phyloP scores from a whole-genome alignment of 2,113 vertebrate genomes.

The Chiloscyllium plagiosum region DNA sequence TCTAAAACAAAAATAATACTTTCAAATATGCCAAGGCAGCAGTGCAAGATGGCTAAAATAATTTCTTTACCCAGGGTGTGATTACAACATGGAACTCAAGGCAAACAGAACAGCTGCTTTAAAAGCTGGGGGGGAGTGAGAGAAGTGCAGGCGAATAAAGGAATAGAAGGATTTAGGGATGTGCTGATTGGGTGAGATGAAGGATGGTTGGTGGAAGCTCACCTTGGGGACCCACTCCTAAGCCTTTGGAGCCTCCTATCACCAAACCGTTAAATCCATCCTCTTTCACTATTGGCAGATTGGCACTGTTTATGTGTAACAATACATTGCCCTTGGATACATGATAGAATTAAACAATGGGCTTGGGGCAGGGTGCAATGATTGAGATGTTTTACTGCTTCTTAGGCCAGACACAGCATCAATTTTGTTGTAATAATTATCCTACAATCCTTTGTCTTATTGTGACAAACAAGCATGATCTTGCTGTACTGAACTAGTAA shows the following conservation, averaged over 20 bases:
- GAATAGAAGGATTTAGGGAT: background rate
- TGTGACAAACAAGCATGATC: no score
- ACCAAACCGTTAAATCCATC: background rate
- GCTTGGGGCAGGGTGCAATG: background rate
- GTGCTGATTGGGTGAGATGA: background rate
- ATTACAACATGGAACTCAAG: background rate
- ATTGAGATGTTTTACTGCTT: background rate
- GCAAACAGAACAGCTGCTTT: background rate
- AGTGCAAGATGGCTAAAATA: background rate
- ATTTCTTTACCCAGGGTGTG: background rate
- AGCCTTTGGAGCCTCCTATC: background rate
- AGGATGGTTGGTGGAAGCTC: background rate
- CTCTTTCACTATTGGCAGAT: background rate
- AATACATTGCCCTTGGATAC: background rate
- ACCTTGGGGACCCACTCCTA: background rate
- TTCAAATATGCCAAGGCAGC: background rate
- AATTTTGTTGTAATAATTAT: background rate
- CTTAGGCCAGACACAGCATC: background rate
- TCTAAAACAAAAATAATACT: background rate
- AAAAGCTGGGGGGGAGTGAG: background rate
- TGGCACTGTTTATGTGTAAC: background rate
- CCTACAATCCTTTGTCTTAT: background rate
- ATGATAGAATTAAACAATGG: background rate
- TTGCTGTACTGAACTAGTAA: background rate
- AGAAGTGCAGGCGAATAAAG: background rate